Evolutionary conservation across 1,140 invertebrate genomes (phyloP), one percentile per base, ranked within the genome.

Genomic region (Pseudomyrmex concolor): DNA sequence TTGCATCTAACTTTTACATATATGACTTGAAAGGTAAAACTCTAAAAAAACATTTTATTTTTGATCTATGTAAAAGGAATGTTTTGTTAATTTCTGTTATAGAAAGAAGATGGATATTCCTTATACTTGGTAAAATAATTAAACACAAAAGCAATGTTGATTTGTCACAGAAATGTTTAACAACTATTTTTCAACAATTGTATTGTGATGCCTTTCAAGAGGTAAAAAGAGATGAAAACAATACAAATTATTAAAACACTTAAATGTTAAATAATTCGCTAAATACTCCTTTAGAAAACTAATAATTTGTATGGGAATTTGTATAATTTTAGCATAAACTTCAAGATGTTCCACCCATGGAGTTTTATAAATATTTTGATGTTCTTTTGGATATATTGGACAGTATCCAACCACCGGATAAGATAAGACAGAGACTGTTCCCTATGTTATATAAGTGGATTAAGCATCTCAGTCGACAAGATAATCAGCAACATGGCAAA

Each of bases 301-400:
- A 34, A 5, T 34, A 34, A 34, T 34, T 34, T 34, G 4, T 34
- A 0, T 7, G 5, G 34, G 3, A 34, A 5, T 7, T 34, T 34
- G 7, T 34, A 34, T 34, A 7, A 34, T 34, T 34, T 34, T 34
- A 34, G 34, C 34, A 34, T 34, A 34, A 34, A 34, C 34, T 34
- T 34, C 34, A 34, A 34, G 34, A 34, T 34, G 34, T 7, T 34
- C 34, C 0, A 34, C 15, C 43, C 22, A 59, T 84, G 10, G 83
- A 78, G 57, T 81, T 91, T 8, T 51, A 87, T 73, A 67, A 88
- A 22, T 89, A 90, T 67, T 82, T 93, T 0, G 84, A 92, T 34
- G 86, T 84, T 10, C 17, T 90, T 1, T 84, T 70, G 1, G 74
- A 92, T 43, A 80, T 92, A 15, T 76, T 93, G 17, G n/a, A 78